phyloP scores from a whole-genome alignment of 2,888 invertebrate genomes.

The Lithophane ornitopus region DNA sequence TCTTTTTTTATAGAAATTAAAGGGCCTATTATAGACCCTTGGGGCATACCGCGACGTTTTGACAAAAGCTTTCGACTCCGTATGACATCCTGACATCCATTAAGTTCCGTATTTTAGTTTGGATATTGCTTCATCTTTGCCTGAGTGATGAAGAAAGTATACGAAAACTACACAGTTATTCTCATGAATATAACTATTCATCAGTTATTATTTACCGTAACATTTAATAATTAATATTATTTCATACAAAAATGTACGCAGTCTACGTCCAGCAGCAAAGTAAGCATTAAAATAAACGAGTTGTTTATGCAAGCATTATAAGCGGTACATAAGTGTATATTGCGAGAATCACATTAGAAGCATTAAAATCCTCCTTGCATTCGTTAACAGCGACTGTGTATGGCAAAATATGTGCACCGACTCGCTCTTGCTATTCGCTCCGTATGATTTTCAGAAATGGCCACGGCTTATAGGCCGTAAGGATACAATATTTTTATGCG shows the following conservation, averaged over 20 bases:
- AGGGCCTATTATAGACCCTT: not conserved
- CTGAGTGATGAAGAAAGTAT: not conserved
- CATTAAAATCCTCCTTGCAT: conserved; percentile 89
- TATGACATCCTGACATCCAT: not conserved
- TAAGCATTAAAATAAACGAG: conserved; percentile 64
- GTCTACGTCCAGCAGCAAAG: conserved; percentile 8
- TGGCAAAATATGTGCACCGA: conserved; percentile 88
- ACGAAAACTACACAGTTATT: not conserved
- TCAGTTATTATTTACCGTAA: not conserved
- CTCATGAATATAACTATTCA: not conserved
- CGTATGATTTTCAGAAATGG: conserved; percentile 91
- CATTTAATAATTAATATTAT: not conserved
- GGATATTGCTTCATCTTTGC: not conserved
- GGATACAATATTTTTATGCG: conserved; percentile 90
- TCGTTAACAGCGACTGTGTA: conserved; percentile 86
- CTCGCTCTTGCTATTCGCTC: conserved; percentile 84
- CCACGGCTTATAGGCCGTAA: conserved; percentile 85
- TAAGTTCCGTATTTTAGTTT: not conserved
- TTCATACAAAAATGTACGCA: not conserved
- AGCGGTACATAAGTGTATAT: conserved; percentile 84
- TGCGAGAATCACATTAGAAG: conserved; percentile 87
- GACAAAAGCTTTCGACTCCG: not conserved
- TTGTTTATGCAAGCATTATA: conserved; percentile 74
- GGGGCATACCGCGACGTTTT: not conserved
- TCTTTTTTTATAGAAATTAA: not conserved